A percentile compares a stretch with the other conserved stretches of the same genome.
These are phyloP conservation scores for Rhadina sibilatrix DNA, from an alignment of 2,113 vertebrate genomes.

Conservation along the genomic window DNA sequence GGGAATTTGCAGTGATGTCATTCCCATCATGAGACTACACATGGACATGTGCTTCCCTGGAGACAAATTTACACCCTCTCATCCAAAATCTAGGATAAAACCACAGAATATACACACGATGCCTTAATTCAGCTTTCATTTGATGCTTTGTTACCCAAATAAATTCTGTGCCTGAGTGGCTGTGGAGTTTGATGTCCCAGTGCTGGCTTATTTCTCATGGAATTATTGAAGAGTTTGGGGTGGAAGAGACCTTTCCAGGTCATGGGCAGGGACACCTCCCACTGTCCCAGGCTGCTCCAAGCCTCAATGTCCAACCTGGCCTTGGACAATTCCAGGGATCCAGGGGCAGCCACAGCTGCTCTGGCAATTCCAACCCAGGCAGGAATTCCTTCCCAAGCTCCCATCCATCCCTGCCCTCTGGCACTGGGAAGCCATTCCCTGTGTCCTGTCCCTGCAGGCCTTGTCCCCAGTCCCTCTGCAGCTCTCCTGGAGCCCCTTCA, in stretches of 20 bases:
- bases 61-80: background rate
- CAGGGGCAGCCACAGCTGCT: background rate
- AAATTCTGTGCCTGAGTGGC: background rate
- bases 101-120: fast-evolving
- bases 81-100: background rate
- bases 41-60: fast-evolving
- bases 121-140: background rate
- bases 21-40: background rate
- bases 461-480: background rate
- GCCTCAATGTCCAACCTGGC: too few species aligned
- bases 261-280: background rate
- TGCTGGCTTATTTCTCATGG: background rate
- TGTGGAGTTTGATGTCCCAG: background rate
- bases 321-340: background rate
- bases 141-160: background rate
- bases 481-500: background rate
- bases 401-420: too few species aligned
- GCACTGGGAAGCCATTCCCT: background rate
- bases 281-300: fast-evolving
- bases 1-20: background rate
- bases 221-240: background rate
- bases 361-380: background rate
- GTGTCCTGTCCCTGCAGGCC: background rate
- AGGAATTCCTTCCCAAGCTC: background rate
- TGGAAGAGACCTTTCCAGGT: background rate